Evolutionary conservation across 2,113 vertebrate genomes (phyloP), one percentile per base, ranked within the genome.

Genomic region (Poecile atricapillus): DNA sequence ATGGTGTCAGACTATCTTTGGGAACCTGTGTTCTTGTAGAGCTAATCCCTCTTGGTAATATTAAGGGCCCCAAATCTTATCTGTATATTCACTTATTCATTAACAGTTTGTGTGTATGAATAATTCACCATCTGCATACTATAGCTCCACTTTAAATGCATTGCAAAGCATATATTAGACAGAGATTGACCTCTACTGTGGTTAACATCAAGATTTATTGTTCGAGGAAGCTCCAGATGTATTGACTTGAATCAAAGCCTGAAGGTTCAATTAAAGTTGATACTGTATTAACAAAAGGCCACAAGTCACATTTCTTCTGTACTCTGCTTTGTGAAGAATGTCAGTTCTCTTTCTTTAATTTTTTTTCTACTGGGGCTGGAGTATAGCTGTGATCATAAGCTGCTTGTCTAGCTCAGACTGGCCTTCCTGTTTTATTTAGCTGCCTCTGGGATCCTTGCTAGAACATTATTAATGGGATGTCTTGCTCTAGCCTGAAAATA

Each of bases 121-220:
- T 97, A 97, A 97, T 97, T 96, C 90, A 97, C 84, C 62, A 79
- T 89, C 94, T 96, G 90, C 90, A 87, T 94, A 89, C 75, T 95
- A 86, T 90, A 94, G 86, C 62, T 97, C 82, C 97, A 97, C 78
- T 97, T 97, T 97, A 96, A 97, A 97, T 92, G 88, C 94, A 97
- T 97, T 97, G 94, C 95, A 97, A 97, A 93, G 60, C 58, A 87
- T 95, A 94, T 96, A 97, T 91, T 93, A 97, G 95, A 83, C 87
- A 95, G 92, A 97, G 88, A 95, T 97, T 95, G 94, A 94, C 95
- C 95, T 96, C 87, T 93, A 69, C 92, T 93, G 78, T 96, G 94
- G 84, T 95, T 97, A 97, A 94, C 90, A 85, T 90, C 55, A 95
- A 93, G 96, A 97, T 98, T 97, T 98, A 97, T 97, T 96, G 84